Conservation (phyloP, 2,888 invertebrate genomes). For the Caenorhabditis afra region DNA sequence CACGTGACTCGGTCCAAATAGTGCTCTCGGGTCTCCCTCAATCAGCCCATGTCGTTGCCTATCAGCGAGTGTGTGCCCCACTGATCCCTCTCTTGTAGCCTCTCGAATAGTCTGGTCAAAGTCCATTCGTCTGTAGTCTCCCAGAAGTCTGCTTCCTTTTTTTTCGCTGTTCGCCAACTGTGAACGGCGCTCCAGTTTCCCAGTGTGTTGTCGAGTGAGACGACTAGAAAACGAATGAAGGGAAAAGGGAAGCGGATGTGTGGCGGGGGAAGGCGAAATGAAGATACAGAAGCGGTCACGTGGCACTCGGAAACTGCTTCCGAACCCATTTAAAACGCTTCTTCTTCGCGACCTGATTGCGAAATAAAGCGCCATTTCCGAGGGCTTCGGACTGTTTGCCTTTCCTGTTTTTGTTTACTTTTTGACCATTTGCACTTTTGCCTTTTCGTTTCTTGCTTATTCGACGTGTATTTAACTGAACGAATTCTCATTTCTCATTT, state of each 20-base stretch:
- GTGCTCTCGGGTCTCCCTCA: too few relatives aligned
- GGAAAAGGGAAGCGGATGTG: background rate
- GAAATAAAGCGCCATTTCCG: constrained; percentile 24
- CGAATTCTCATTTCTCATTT: too few relatives aligned
- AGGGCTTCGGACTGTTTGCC: constrained; percentile 15
- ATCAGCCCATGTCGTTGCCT: too few relatives aligned
- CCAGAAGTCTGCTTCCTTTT: too few relatives aligned
- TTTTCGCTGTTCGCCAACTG: too few relatives aligned
- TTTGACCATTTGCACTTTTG: background rate
- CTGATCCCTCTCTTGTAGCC: too few relatives aligned
- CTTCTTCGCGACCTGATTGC: constrained; percentile 20
- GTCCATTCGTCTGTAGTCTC: too few relatives aligned
- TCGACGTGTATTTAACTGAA: background rate
- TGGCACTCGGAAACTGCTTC: constrained; percentile 5
- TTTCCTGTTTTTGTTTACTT: constrained; percentile 28
- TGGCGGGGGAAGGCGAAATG: background rate
- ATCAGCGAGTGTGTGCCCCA: too few relatives aligned
- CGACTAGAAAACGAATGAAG: background rate
- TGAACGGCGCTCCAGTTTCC: too few relatives aligned
- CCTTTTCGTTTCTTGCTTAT: background rate
- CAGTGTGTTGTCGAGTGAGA: background rate
- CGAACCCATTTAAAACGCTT: constrained; percentile 26
- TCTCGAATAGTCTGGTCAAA: too few relatives aligned
- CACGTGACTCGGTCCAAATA: too few relatives aligned
- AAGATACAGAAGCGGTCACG: constrained; percentile 22